phyloP scores from a whole-genome alignment of 2,113 vertebrate species.

The Gymnobelideus leadbeateri region DNA sequence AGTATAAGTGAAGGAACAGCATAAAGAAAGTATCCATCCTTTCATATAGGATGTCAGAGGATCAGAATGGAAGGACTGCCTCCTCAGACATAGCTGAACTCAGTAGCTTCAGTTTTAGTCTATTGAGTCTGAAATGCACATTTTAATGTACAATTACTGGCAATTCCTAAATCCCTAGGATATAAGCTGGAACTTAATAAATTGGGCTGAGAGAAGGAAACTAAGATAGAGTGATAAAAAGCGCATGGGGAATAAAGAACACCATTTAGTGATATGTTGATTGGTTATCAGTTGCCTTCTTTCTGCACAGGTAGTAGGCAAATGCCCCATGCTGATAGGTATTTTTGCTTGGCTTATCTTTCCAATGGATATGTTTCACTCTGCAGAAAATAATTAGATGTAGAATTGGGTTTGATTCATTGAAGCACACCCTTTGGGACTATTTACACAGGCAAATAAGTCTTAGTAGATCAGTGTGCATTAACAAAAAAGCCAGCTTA shows the following conservation, averaged over 20 bases:
- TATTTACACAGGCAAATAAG: conserved; percentile 51
- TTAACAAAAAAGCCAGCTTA: conserved; percentile 30
- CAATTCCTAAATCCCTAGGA: not conserved
- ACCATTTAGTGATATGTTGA: not conserved
- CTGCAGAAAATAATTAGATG: conserved; percentile 7
- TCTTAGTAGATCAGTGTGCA: conserved; percentile 43
- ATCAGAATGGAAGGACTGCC: not conserved
- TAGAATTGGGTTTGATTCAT: conserved; percentile 8
- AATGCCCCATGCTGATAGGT: conserved; percentile 14
- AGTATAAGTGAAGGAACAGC: not conserved
- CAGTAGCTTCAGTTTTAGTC: conserved; percentile 23
- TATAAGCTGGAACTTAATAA: not conserved
- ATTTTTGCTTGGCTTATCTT: conserved; percentile 2
- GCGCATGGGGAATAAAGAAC: not conserved
- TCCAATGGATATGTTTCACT: conserved; percentile 27
- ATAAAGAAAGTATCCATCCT: not conserved
- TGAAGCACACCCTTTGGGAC: conserved; percentile 36
- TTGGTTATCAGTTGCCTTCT: not conserved
- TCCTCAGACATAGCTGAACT: not conserved
- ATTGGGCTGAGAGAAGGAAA: not conserved
- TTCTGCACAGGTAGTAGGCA: conserved; percentile 34
- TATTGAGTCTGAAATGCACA: not conserved
- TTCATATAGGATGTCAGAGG: not conserved
- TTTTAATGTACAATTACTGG: conserved; percentile 19
- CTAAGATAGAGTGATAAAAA: not conserved